Evolutionary conservation across 2,797 vertebrate species (phyloP).

Genomic region (Siniperca scherzeri): DNA sequence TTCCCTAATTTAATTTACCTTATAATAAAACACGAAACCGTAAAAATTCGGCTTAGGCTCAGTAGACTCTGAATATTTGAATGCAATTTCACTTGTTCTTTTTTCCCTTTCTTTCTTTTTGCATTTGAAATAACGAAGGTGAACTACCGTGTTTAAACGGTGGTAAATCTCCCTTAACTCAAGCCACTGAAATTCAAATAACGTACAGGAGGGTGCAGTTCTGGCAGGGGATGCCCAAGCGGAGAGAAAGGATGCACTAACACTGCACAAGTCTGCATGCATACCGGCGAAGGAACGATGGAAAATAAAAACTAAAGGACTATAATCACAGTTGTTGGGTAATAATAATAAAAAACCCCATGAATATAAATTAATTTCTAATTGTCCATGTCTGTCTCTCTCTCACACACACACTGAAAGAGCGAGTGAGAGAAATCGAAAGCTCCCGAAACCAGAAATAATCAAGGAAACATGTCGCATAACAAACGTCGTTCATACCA

Average conservation of each 20-base stretch:
- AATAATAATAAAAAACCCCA: background rate
- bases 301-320: background rate
- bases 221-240: background rate
- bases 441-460: slow-evolving; percentile 23
- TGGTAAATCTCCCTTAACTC: slow-evolving; percentile 64
- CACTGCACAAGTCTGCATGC: background rate
- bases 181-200: background rate
- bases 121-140: slow-evolving; percentile 76
- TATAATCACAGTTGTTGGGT: background rate
- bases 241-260: background rate
- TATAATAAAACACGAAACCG: background rate
- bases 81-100: background rate
- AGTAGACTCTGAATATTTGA: slow-evolving; percentile 2
- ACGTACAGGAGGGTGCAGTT: too few species aligned
- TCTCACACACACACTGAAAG: background rate
- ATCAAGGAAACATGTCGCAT: slow-evolving; percentile 38
- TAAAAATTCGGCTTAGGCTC: background rate
- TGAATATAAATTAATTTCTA: background rate
- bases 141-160: slow-evolving; percentile 59
- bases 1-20: background rate
- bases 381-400: background rate
- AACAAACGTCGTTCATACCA: background rate
- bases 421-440: slow-evolving; percentile 18
- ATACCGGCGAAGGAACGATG: background rate
- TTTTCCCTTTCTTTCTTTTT: slow-evolving; percentile 71